Evolutionary conservation across 1,140 invertebrate species (phyloP).

Genomic region (Solen grandis): DNA sequence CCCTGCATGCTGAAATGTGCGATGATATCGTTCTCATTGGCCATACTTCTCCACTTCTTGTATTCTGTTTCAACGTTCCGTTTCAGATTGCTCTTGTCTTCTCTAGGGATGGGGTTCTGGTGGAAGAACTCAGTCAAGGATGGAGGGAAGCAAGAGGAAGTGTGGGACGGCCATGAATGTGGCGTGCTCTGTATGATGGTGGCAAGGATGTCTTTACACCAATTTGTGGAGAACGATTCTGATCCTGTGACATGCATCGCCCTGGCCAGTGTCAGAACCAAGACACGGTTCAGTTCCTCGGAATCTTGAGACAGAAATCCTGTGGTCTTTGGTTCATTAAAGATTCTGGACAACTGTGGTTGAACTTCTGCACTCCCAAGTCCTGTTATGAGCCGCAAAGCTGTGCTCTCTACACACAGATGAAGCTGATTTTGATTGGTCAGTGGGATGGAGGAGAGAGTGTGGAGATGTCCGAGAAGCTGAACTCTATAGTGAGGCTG

Average conservation of each 20-base stretch:
- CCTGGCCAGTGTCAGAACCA: slow-evolving; percentile 95
- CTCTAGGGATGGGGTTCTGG: slow-evolving; percentile 87
- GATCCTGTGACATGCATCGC: slow-evolving; percentile 95
- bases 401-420: slow-evolving; percentile 96
- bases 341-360: slow-evolving; percentile 89
- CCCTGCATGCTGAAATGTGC: slow-evolving; percentile 94
- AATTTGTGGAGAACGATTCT: slow-evolving; percentile 87
- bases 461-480: slow-evolving; percentile 92
- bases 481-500: slow-evolving; percentile 97
- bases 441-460: slow-evolving; percentile 92
- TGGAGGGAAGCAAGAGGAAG: slow-evolving; percentile 93
- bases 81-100: slow-evolving; percentile 91
- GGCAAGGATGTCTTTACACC: slow-evolving; percentile 94
- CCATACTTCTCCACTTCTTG: slow-evolving; percentile 97
- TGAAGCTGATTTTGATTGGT: slow-evolving; percentile 97
- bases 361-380: slow-evolving; percentile 95
- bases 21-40: slow-evolving; percentile 97
- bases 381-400: slow-evolving; percentile 93
- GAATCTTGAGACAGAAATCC: slow-evolving; percentile 93
- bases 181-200: slow-evolving; percentile 97
- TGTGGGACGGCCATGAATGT: slow-evolving; percentile 96
- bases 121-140: slow-evolving; percentile 93
- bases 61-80: slow-evolving; percentile 87
- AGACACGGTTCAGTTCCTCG: slow-evolving; percentile 95
- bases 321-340: slow-evolving; percentile 91